Evolutionary conservation across 2,888 invertebrate genomes (phyloP).

Genomic region (Didymodactylos carnosus): DNA sequence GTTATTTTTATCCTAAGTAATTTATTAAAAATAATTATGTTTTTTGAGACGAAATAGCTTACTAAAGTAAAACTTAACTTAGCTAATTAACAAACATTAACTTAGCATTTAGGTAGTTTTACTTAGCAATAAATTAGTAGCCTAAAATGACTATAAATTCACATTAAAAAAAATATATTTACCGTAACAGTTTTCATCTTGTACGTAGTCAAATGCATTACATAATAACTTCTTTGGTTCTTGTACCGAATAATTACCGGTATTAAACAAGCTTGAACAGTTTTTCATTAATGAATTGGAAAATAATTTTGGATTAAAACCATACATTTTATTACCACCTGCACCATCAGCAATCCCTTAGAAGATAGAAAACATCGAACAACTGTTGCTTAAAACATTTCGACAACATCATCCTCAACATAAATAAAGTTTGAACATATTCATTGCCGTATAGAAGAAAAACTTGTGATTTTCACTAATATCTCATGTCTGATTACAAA

Average conservation of each 20-base stretch:
- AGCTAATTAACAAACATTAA: no score
- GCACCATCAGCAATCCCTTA: constrained; percentile 14
- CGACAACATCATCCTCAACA: background rate
- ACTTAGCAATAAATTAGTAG: no score
- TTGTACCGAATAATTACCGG: background rate
- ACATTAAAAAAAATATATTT: background rate
- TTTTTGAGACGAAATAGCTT: no score
- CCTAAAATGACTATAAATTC: no score
- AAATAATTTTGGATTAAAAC: constrained; percentile 12
- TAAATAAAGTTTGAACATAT: no score
- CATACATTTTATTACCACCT: constrained; percentile 11
- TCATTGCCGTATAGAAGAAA: no score
- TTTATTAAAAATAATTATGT: background rate
- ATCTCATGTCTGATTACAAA: no score
- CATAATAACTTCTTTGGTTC: constrained; percentile 6
- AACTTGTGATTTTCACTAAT: no score
- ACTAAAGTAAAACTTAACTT: no score
- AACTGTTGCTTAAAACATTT: background rate
- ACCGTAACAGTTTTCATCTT: constrained; percentile 7
- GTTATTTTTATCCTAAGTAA: background rate
- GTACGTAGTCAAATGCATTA: constrained; percentile 5
- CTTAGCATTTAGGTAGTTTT: no score
- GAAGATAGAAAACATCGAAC: background rate
- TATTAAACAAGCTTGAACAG: background rate
- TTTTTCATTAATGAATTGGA: constrained; percentile 3